Percentiles rank a stretch among this genome's conserved stretches.
Evolutionary conservation across 2,113 vertebrate species (phyloP).

Genomic region (Mystacornis crossleyi): DNA sequence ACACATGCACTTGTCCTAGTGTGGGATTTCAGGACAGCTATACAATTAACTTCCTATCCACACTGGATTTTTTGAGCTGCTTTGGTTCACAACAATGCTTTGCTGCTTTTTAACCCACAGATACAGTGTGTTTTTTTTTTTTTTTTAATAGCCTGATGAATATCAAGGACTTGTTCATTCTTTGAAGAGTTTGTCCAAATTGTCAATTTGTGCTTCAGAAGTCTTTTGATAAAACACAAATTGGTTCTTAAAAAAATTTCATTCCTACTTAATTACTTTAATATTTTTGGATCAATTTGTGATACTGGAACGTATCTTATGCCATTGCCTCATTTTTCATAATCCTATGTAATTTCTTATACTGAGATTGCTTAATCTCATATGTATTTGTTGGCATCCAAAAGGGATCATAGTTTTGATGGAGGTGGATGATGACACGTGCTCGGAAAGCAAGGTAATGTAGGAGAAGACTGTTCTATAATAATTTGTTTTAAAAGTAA

Average conservation of each 20-base stretch:
- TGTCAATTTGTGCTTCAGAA: background rate
- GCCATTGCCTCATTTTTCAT: background rate
- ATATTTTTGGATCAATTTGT: background rate
- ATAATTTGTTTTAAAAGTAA: background rate
- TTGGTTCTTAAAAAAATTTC: background rate
- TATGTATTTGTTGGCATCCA: background rate
- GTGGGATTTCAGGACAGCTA: background rate
- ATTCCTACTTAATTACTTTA: background rate
- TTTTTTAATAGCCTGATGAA: background rate
- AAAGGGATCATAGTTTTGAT: background rate
- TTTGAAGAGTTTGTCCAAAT: background rate
- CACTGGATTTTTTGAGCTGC: background rate
- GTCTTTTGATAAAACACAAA: background rate
- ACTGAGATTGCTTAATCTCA: background rate
- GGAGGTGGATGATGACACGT: background rate
- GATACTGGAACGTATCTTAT: background rate
- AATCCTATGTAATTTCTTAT: background rate
- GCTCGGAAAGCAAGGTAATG: background rate
- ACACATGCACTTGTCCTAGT: background rate
- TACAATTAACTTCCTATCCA: background rate
- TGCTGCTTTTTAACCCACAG: background rate
- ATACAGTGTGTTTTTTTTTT: too few relatives aligned
- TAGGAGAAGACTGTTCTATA: background rate
- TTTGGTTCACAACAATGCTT: background rate
- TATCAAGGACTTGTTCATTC: background rate